phyloP scores from a whole-genome alignment of 1,140 invertebrate genomes.

The Calephelis virginiensis region DNA sequence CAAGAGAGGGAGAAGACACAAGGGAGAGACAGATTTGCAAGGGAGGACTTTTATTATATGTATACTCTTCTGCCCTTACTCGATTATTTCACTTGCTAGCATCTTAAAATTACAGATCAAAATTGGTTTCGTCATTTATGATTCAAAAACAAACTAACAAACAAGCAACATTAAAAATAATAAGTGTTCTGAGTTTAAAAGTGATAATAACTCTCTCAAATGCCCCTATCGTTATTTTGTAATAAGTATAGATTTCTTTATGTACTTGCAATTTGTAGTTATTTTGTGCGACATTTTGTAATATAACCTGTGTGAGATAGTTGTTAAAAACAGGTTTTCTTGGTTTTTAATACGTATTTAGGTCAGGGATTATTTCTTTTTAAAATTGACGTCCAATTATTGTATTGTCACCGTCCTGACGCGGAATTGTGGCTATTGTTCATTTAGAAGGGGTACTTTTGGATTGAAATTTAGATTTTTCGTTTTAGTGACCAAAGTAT shows the following conservation, averaged over 20 bases:
- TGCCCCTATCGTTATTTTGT: too few relatives aligned
- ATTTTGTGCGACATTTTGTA: slow-evolving; percentile 39
- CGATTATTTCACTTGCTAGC: too few relatives aligned
- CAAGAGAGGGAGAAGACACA: too few relatives aligned
- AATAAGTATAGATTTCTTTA: too few relatives aligned
- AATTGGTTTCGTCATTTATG: too few relatives aligned
- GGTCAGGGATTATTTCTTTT: slow-evolving; percentile 55
- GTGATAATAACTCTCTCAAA: too few relatives aligned
- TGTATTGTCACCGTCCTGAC: slow-evolving; percentile 41
- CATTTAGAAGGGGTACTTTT: slow-evolving; percentile 4
- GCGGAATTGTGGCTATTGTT: slow-evolving; percentile 38
- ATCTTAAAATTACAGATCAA: neutral
- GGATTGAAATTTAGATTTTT: slow-evolving; percentile 6
- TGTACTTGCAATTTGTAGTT: neutral
- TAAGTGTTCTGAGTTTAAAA: too few relatives aligned
- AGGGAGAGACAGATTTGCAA: too few relatives aligned
- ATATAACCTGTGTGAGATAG: slow-evolving; percentile 49
- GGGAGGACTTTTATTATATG: too few relatives aligned
- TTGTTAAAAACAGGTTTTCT: slow-evolving; percentile 31
- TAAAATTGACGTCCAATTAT: slow-evolving; percentile 36
- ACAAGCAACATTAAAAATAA: too few relatives aligned
- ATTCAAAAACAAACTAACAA: too few relatives aligned
- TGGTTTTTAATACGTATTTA: slow-evolving; percentile 31
- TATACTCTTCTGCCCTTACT: too few relatives aligned
- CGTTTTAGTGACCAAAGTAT: neutral